Conservation (phyloP, 2,888 invertebrate genomes). For the Ceraclea dissimilis region DNA sequence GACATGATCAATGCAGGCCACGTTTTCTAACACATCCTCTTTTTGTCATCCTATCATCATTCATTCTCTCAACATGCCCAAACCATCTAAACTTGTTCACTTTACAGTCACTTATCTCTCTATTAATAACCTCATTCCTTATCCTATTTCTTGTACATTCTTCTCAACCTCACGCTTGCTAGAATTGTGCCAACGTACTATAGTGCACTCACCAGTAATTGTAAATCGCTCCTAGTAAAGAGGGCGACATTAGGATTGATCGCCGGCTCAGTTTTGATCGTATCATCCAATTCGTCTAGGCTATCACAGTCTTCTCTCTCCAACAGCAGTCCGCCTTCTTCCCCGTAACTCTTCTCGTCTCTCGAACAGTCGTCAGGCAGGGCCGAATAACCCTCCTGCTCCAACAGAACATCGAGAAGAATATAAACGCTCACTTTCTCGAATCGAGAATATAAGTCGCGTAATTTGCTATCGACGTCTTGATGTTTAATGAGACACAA, state of each 20-base stretch:
- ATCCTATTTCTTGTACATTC: too few species aligned
- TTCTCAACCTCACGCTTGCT: too few species aligned
- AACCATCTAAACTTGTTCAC: too few species aligned
- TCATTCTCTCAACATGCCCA: too few species aligned
- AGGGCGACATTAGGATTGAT: constrained; percentile 31
- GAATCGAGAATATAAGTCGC: constrained; percentile 73
- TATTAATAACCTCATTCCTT: too few species aligned
- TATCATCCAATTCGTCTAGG: constrained; percentile 13
- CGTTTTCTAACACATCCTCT: too few species aligned
- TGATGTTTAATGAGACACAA: constrained; percentile 81
- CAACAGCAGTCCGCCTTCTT: neutral
- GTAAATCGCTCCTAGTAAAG: constrained; percentile 36
- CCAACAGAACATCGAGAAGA: constrained; percentile 61
- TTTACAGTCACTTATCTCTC: too few species aligned
- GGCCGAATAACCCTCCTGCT: constrained; percentile 34
- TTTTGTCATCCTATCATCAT: too few species aligned
- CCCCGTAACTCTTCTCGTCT: neutral
- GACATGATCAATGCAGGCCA: too few species aligned
- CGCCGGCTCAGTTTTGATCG: constrained; percentile 24
- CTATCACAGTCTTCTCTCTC: constrained; percentile 27
- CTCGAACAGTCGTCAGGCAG: constrained; percentile 11
- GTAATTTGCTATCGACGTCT: constrained; percentile 46
- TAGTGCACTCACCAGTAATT: constrained; percentile 31
- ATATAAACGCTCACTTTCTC: constrained; percentile 73
- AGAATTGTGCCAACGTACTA: too few species aligned